phyloP scores from a whole-genome alignment of 2,797 vertebrate genomes.

The Dromococcyx pavoninus region DNA sequence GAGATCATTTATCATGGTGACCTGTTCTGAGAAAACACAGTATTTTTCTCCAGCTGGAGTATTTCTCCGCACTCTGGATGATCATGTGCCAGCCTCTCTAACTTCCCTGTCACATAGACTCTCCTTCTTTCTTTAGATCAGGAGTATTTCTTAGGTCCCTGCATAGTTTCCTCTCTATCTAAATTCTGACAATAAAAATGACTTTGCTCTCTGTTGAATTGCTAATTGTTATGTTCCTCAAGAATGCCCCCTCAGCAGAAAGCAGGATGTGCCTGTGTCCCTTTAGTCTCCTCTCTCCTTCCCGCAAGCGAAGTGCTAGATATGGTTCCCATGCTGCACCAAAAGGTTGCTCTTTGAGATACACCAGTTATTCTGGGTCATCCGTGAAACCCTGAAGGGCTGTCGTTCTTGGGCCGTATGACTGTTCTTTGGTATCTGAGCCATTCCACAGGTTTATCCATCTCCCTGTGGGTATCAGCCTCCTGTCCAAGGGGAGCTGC shows the following conservation, averaged over 20 bases:
- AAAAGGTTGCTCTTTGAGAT: background rate
- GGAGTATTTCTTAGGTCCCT: background rate
- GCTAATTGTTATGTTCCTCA: background rate
- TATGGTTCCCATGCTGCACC: background rate
- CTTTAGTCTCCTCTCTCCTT: background rate
- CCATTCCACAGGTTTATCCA: background rate
- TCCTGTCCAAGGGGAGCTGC: background rate
- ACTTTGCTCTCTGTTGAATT: background rate
- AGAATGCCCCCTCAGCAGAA: background rate
- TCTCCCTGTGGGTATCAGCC: constrained; percentile 29
- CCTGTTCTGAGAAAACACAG: background rate
- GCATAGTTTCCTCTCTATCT: background rate
- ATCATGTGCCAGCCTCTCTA: background rate
- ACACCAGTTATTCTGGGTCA: background rate
- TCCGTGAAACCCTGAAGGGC: background rate
- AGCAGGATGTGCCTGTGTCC: rapidly evolving
- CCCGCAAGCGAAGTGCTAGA: rapidly evolving
- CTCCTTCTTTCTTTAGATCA: background rate
- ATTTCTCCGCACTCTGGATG: background rate
- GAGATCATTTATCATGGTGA: background rate
- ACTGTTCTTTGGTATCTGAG: constrained; percentile 22
- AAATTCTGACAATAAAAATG: background rate
- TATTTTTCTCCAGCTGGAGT: background rate
- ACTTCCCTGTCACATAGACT: background rate
- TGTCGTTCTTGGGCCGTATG: rapidly evolving